These are phyloP conservation scores for Tachystola acroxantha DNA, from an alignment of 2,888 invertebrate genomes.

Conservation along the genomic window DNA sequence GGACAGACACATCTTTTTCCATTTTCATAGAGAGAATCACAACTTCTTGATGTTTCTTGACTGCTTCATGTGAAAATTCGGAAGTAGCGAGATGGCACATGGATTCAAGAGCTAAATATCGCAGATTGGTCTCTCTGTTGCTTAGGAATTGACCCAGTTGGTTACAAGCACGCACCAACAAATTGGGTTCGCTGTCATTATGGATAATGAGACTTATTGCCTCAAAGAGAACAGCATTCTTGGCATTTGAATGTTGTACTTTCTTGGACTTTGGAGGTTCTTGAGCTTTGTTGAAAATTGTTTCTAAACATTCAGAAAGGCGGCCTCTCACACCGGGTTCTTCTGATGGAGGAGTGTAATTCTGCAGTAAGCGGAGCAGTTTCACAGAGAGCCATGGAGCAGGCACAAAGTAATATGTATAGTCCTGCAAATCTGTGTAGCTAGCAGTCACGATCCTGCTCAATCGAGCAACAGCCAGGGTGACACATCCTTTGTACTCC, in stretches of 20 bases:
- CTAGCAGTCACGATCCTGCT: constrained; percentile 99
- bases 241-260: constrained; percentile 99
- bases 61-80: constrained; percentile 99
- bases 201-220: constrained; percentile 99
- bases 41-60: constrained; percentile 99
- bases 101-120: constrained; percentile 98
- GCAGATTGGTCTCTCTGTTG: constrained; percentile 97
- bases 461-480: constrained; percentile 96
- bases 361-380: constrained; percentile 95
- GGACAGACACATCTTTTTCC: constrained; percentile 98
- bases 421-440: constrained; percentile 99
- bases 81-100: constrained; percentile 99
- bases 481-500: constrained; percentile 99
- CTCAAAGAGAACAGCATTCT: constrained; percentile 99
- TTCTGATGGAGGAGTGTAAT: constrained; percentile 99
- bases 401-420: constrained; percentile 99
- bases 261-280: constrained; percentile 99
- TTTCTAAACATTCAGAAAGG: constrained; percentile 98
- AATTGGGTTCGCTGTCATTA: constrained; percentile 97
- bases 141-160: constrained; percentile 99
- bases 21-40: constrained; percentile 99
- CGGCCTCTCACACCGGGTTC: constrained; percentile 95
- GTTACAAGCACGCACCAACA: constrained; percentile 98
- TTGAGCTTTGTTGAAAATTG: constrained; percentile 98
- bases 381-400: constrained; percentile 99